These are phyloP conservation scores for Uria aalge DNA, from an alignment of 2,113 vertebrate species.

Conservation along the genomic window DNA sequence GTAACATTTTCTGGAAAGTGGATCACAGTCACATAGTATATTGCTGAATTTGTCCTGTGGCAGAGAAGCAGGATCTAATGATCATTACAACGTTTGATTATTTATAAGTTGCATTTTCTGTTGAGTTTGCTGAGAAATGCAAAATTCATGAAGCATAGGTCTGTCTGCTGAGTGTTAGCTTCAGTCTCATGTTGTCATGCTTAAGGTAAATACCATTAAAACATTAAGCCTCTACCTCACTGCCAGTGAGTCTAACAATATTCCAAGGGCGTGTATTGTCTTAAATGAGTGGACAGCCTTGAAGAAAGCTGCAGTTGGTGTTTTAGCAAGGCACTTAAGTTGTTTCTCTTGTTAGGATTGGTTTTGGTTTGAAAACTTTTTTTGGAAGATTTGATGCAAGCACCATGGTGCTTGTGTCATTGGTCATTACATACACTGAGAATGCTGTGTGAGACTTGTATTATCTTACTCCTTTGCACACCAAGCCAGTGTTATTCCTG, in stretches of 20 bases:
- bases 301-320: background rate
- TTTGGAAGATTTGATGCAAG: background rate
- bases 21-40: background rate
- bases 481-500: background rate
- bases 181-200: background rate
- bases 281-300: background rate
- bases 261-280: background rate
- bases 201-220: background rate
- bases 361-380: background rate
- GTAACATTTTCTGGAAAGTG: background rate
- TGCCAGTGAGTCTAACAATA: background rate
- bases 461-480: background rate
- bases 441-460: background rate
- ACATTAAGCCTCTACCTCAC: background rate
- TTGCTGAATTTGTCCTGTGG: background rate
- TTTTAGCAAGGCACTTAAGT: background rate
- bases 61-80: background rate
- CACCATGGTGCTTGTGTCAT: background rate
- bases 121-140: background rate
- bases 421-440: background rate
- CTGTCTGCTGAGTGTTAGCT: background rate
- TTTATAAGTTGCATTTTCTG: background rate
- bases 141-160: background rate
- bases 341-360: background rate
- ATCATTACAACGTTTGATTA: background rate